Conservation (phyloP, 2,797 vertebrate genomes). For the Sebastes trivittatus region DNA sequence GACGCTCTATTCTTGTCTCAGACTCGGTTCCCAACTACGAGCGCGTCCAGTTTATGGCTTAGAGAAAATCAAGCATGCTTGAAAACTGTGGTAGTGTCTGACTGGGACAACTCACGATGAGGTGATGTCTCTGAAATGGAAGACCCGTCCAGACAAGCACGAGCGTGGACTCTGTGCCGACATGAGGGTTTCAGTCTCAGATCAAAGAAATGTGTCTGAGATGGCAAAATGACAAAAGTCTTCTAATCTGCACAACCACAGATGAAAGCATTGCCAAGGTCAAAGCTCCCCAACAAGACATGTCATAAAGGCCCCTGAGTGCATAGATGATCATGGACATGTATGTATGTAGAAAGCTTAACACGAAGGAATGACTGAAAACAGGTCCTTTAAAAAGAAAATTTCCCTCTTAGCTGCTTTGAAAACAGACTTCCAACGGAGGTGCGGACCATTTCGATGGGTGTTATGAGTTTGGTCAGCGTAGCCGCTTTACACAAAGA, state of each 20-base stretch:
- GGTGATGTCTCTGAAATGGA: neutral
- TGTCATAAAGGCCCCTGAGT: neutral
- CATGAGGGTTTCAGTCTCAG: neutral
- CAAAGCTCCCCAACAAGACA: neutral
- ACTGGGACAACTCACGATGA: neutral
- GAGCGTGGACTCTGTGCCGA: neutral
- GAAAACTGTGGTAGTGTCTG: neutral
- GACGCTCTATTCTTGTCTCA: neutral
- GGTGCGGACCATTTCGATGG: neutral
- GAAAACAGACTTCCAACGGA: constrained; percentile 22
- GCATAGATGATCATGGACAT: neutral
- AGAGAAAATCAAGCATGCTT: neutral
- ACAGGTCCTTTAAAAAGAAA: neutral
- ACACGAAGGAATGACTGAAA: neutral
- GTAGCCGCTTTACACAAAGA: constrained; percentile 30
- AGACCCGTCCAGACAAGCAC: neutral
- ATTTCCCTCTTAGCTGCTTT: constrained; percentile 12
- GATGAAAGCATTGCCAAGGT: neutral
- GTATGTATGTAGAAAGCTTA: neutral
- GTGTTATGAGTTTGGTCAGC: constrained; percentile 27
- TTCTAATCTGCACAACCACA: neutral
- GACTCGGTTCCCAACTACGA: neutral
- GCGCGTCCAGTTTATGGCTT: neutral
- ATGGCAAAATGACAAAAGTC: neutral
- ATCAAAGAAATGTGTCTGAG: neutral